Base-by-base conservation (phyloP, 2,113 vertebrate genomes). In the Megaleporinus macrocephalus region DNA sequence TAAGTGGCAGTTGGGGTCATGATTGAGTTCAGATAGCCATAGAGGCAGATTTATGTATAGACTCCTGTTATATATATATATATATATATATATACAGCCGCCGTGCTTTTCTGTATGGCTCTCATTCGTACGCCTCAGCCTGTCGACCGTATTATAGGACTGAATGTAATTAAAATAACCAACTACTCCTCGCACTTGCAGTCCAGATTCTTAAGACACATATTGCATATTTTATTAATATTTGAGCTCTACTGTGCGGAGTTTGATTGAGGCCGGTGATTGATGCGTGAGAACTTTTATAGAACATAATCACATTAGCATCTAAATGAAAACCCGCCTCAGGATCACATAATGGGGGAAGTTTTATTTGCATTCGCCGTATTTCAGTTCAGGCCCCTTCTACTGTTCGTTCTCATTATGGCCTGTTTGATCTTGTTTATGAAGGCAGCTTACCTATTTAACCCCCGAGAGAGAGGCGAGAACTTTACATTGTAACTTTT, bases 221-320 rank as follows among this genome's bases (percentile, higher is more conserved):
- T 57, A 33, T 53, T 76, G 57, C 18, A 74, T 51, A 68, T 79
- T 79, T 85, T 80, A 73, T 83, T 36, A 83, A 27, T 36, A 71
- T 73, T 80, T 73, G 20, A 36, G 74, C 71, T 80, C 29, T 63
- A 44, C 27, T 26, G 30, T 66, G 47, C 18, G 53, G 20, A 61
- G 66, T 77, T 83, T 86, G 84, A 86, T 80, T 80, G 78, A 83
- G 51, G 15, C 41, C 27, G 65, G 49, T 86, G 78, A 80, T 83
- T 80, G 78, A 83, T 80, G 61, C 81, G 59, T 36, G 78, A 2
- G 68, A 69, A 47, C n/a, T 62, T 83, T 86, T 83, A 26, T 77
- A 62, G 66, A 51, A 62, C 47, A 83, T 79, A 73, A 83, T 83
- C 81, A 80, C 81, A 86, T 83, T 86, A 83, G 73, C 85, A 86